Percentiles rank a stretch among this genome's conserved stretches.
phyloP scores from a whole-genome alignment of 2,113 vertebrate genomes.

The Urocynchramus pylzowi region DNA sequence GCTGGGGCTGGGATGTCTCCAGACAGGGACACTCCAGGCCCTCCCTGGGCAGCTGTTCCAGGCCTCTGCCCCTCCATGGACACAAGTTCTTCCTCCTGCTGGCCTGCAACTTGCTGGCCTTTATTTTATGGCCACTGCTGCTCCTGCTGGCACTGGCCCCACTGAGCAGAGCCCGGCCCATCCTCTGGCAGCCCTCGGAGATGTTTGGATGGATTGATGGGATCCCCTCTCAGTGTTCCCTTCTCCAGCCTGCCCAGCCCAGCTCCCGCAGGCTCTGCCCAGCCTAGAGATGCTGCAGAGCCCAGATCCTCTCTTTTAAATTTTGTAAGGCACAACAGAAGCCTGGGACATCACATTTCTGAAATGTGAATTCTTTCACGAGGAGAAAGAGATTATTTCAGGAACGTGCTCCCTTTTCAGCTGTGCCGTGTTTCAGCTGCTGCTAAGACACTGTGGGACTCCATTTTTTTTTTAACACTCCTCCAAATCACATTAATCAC shows the following conservation, averaged over 20 bases:
- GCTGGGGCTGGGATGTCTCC: neutral
- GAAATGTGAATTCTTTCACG: neutral
- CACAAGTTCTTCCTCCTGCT: neutral
- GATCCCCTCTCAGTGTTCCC: neutral
- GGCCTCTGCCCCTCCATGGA: neutral
- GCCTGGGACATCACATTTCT: neutral
- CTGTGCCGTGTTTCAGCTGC: neutral
- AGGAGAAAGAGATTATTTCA: neutral
- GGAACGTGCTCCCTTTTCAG: neutral
- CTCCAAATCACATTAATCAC: neutral
- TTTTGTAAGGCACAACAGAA: neutral
- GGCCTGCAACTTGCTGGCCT: accelerated
- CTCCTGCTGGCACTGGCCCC: neutral
- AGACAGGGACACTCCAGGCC: neutral
- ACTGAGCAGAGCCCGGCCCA: neutral
- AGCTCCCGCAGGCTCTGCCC: neutral
- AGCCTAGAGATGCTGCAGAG: accelerated
- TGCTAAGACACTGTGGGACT: neutral
- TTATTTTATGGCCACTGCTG: neutral
- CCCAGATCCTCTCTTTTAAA: neutral
- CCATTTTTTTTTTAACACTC: neutral
- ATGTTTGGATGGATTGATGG: neutral
- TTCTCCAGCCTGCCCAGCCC: neutral
- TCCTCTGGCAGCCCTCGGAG: neutral
- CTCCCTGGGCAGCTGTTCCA: neutral